These are phyloP conservation scores for Drosophila pandora DNA, from an alignment of 1,140 invertebrate genomes.

Conservation along the genomic window DNA sequence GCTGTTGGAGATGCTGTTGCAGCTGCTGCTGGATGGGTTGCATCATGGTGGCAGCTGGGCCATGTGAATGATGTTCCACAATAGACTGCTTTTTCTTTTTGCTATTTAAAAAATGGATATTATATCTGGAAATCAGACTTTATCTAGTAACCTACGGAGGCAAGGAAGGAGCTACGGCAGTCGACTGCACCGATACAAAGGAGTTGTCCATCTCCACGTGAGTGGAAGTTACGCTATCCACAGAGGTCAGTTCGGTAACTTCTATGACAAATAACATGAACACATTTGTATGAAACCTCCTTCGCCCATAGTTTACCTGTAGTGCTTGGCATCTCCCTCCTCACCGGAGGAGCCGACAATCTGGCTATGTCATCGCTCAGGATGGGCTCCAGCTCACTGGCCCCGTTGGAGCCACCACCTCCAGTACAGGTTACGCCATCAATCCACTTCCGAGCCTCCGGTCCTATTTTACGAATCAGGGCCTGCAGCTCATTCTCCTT, in stretches of 20 bases:
- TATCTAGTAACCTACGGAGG: constrained; percentile 62
- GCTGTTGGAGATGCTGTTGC: constrained; percentile 53
- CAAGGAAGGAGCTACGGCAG: constrained; percentile 68
- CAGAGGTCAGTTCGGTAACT: constrained; percentile 83
- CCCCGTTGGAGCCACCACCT: constrained; percentile 35
- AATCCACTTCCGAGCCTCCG: constrained; percentile 82
- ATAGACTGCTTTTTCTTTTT: constrained; percentile 76
- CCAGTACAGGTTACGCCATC: constrained; percentile 77
- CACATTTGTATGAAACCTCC: constrained; percentile 10
- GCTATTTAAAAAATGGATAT: constrained; percentile 8
- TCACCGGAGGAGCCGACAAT: constrained; percentile 75
- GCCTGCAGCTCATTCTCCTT: constrained; percentile 91
- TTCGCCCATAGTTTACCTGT: constrained; percentile 61
- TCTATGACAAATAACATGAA: constrained; percentile 67
- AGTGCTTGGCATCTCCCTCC: constrained; percentile 81
- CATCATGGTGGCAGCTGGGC: constrained; percentile 59
- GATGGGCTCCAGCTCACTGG: constrained; percentile 75
- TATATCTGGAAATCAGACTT: too few species aligned
- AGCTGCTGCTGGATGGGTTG: constrained; percentile 77
- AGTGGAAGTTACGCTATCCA: constrained; percentile 83
- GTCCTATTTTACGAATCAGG: constrained; percentile 78
- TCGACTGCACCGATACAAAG: constrained; percentile 75
- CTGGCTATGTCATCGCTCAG: constrained; percentile 66
- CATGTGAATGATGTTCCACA: constrained; percentile 63
- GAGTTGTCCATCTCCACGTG: constrained; percentile 82